Conservation (phyloP, 2,113 vertebrate species). For the Tor tambroides region DNA sequence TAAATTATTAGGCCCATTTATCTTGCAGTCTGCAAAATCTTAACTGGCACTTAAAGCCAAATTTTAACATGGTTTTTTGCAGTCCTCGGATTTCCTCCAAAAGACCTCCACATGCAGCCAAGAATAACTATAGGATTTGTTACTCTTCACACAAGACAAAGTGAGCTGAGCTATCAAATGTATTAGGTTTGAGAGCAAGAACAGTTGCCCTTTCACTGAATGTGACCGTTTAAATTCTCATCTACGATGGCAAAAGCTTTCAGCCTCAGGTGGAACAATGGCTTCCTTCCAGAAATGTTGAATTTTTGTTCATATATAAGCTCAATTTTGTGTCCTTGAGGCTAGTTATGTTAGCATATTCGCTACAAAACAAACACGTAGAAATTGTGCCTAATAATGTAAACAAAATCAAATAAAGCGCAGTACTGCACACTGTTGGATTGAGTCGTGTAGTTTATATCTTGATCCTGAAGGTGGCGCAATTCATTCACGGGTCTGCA, state of each 20-base stretch:
- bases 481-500: not conserved
- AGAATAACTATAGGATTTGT: not conserved
- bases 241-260: not conserved
- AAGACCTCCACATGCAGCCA: not conserved
- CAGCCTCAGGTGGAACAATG: not conserved
- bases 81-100: not conserved
- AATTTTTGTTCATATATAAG: not conserved
- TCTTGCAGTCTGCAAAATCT: not conserved
- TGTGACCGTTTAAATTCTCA: not conserved
- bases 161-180: not conserved
- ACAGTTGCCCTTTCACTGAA: not conserved
- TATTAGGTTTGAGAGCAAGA: not conserved
- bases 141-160: not conserved
- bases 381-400: not conserved
- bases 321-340: not conserved
- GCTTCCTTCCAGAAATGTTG: not conserved
- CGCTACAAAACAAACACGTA: not conserved
- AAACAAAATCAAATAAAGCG: not conserved
- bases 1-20: not conserved
- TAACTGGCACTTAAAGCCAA: not conserved
- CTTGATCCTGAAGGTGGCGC: slow-evolving; percentile 24
- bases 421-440: not conserved
- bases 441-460: slow-evolving; percentile 2
- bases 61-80: not conserved
- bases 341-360: not conserved